Evolutionary conservation across 2,888 invertebrate species (phyloP).

Genomic region (Spisula solida): DNA sequence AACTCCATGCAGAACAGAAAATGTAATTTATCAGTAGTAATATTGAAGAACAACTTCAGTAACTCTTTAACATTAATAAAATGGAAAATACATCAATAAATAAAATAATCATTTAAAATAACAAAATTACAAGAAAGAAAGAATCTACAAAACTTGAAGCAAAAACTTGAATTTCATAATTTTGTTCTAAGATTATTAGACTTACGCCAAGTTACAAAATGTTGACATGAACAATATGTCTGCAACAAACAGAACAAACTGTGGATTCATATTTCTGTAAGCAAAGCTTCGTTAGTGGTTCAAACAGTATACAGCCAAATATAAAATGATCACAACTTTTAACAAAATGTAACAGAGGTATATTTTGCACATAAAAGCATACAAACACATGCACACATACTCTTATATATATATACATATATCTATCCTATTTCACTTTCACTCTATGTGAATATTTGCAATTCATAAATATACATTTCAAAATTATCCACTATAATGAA

Average conservation of each 20-base stretch:
- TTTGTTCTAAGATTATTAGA: not conserved
- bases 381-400: not conserved
- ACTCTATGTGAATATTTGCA: not conserved
- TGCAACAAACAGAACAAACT: not conserved
- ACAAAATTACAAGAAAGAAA: not conserved
- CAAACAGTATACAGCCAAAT: not conserved
- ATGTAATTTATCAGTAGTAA: not conserved
- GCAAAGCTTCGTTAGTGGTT: slow-evolving; percentile 4
- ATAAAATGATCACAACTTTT: slow-evolving; percentile 22
- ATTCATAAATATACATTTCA: slow-evolving; percentile 22
- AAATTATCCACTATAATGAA: not conserved
- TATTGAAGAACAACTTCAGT: not conserved
- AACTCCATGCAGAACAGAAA: not conserved
- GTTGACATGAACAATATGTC: not conserved
- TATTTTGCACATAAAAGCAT: not conserved
- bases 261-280: not conserved
- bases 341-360: slow-evolving; percentile 3
- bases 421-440: not conserved
- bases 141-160: not conserved
- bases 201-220: slow-evolving; percentile 3
- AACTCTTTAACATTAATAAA: slow-evolving; percentile 17
- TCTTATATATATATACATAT: slow-evolving; percentile 22
- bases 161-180: slow-evolving; percentile 6
- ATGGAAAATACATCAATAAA: slow-evolving; percentile 21
- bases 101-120: slow-evolving; percentile 18